Conservation (phyloP, 2,797 vertebrate genomes). For the Acestrorhynchus altus region DNA sequence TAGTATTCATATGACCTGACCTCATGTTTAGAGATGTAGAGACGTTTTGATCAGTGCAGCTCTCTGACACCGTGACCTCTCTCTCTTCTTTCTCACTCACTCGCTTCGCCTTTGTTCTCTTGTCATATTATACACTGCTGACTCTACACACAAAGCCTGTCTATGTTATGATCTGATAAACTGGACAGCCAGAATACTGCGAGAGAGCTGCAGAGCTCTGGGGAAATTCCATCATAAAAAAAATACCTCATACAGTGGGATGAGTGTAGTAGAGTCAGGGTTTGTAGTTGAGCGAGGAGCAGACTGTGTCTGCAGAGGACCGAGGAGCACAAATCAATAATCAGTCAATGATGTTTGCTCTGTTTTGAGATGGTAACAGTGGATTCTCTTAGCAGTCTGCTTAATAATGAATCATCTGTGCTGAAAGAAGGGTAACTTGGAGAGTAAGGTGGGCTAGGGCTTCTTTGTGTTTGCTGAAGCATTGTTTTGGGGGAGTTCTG, state of each 20-base stretch:
- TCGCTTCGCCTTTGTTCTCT: slow-evolving; percentile 14
- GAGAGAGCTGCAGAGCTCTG: slow-evolving; percentile 22
- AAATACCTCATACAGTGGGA: slow-evolving; percentile 29
- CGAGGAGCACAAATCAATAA: slow-evolving; percentile 22
- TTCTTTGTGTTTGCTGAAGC: slow-evolving; percentile 11
- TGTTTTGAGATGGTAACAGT: background rate
- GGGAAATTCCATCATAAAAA: slow-evolving; percentile 52
- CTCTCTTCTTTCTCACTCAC: slow-evolving; percentile 18
- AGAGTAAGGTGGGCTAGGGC: background rate
- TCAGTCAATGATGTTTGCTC: background rate
- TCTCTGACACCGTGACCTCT: slow-evolving; percentile 20
- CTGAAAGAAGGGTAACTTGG: background rate
- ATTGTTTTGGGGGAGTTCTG: slow-evolving; percentile 10
- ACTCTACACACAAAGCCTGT: slow-evolving; percentile 22
- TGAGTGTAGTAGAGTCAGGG: slow-evolving; percentile 19
- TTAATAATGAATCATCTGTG: background rate
- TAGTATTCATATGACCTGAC: background rate
- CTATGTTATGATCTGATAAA: slow-evolving; percentile 48
- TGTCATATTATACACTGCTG: slow-evolving; percentile 59
- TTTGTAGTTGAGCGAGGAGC: background rate
- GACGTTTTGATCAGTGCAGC: slow-evolving; percentile 17
- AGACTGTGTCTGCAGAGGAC: background rate
- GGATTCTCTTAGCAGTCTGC: background rate
- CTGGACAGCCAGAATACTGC: slow-evolving; percentile 24
- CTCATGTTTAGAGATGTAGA: slow-evolving; percentile 1